Evolutionary conservation across 2,888 invertebrate species (phyloP).

Genomic region (Pachymerium ferrugineum): DNA sequence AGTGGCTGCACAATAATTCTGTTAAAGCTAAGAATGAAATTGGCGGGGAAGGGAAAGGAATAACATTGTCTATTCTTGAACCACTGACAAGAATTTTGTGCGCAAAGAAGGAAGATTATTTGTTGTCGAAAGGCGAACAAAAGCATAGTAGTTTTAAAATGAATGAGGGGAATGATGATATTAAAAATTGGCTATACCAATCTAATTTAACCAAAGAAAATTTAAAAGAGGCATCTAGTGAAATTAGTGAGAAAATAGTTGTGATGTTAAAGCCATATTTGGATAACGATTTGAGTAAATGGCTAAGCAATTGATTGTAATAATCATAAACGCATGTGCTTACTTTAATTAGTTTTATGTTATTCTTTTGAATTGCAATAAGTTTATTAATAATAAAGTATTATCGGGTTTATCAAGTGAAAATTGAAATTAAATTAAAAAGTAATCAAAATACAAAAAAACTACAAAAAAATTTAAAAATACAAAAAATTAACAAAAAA

Average conservation of each 20-base stretch:
- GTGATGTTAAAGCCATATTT: constrained; percentile 8
- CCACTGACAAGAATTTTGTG: constrained; percentile 21
- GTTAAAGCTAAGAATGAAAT: not conserved
- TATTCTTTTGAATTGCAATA: no score
- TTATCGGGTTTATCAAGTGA: no score
- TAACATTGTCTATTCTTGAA: not conserved
- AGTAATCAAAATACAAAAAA: no score
- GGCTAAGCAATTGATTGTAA: not conserved
- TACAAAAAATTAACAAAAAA: not conserved
- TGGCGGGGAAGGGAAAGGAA: not conserved
- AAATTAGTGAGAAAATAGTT: not conserved
- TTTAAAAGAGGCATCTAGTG: not conserved
- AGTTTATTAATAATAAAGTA: no score
- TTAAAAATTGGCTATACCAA: not conserved
- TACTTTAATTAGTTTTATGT: not conserved
- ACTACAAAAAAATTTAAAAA: no score
- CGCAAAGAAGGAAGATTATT: not conserved
- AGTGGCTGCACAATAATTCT: not conserved
- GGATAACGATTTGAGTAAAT: not conserved
- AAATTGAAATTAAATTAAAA: no score
- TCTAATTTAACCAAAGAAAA: not conserved
- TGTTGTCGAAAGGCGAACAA: not conserved
- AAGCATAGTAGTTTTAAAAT: not conserved
- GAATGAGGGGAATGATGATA: not conserved
- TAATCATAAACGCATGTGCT: no score